Conservation (phyloP, 2,797 vertebrate species). For the Anguilla anguilla region DNA sequence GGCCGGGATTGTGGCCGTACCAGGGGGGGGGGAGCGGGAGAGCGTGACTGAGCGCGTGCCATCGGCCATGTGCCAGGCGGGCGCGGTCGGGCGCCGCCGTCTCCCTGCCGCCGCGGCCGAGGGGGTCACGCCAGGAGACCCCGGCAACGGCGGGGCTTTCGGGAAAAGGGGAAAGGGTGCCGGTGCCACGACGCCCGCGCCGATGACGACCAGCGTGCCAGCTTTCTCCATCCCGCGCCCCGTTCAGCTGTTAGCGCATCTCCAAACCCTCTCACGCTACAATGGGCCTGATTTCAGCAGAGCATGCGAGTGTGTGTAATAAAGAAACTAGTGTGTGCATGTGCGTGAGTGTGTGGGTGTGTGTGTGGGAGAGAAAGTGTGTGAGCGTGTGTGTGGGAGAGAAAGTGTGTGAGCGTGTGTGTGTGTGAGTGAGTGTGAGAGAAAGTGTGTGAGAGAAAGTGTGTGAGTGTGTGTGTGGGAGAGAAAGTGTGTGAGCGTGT, state of each 20-base stretch:
- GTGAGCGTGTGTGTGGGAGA: not conserved
- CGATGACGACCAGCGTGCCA: not conserved
- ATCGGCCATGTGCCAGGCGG: conserved; percentile 12
- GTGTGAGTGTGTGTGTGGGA: not conserved
- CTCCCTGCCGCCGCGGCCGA: not conserved
- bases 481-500: no score
- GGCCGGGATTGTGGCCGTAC: conserved; percentile 25
- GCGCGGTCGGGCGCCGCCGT: conserved; percentile 22
- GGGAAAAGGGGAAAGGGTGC: not conserved
- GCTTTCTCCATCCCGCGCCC: not conserved
- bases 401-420: not conserved
- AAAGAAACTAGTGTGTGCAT: conserved; percentile 47
- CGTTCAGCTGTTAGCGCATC: not conserved
- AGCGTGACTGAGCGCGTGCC: conserved; percentile 39
- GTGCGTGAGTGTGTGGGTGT: no score
- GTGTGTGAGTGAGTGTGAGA: conserved; percentile 14
- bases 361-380: not conserved
- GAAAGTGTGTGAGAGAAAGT: not conserved
- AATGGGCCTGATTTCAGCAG: not conserved
- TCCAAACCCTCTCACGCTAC: not conserved
- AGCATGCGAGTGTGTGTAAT: not conserved
- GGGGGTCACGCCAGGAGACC: not conserved
- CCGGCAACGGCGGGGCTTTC: not conserved
- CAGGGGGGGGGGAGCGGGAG: conserved; percentile 47
- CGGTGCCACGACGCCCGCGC: not conserved